These are phyloP conservation scores for Halocynthia aurantium DNA, from an alignment of 23 tunicate genomes.

Conservation along the genomic window DNA sequence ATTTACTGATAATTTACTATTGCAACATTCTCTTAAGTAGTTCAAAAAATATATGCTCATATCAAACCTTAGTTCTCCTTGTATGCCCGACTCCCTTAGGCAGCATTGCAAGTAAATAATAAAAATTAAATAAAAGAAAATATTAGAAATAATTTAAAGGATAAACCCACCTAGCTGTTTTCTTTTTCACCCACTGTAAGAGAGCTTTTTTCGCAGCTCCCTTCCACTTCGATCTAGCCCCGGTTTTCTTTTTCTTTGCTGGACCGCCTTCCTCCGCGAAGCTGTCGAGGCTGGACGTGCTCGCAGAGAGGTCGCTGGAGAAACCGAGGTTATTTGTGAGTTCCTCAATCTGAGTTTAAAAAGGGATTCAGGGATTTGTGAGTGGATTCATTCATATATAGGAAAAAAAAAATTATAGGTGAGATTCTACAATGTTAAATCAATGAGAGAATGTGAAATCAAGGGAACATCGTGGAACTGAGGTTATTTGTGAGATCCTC, in stretches of 20 bases:
- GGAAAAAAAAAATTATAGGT: neutral
- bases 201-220: conserved; percentile 97
- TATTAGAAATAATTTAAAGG: neutral
- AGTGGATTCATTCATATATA: neutral
- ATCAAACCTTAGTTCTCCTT: too few relatives aligned
- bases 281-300: conserved; percentile 86
- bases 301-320: conserved; percentile 59
- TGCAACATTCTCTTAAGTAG: too few relatives aligned
- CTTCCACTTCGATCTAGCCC: conserved; percentile 92
- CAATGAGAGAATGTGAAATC: conserved; percentile 1
- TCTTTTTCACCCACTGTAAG: conserved; percentile 88
- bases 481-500: too few relatives aligned
- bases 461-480: neutral
- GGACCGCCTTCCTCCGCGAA: conserved; percentile 39
- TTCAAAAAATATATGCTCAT: too few relatives aligned
- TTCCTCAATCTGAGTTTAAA: conserved; percentile 70
- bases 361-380: neutral
- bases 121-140: too few relatives aligned
- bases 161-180: conserved; percentile 54
- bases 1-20: too few relatives aligned
- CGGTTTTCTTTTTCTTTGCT: conserved; percentile 39
- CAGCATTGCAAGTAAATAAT: too few relatives aligned
- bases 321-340: conserved; percentile 62
- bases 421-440: conserved; percentile 1
- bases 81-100: too few relatives aligned